These are phyloP conservation scores for Linurgus olivaceus DNA, from an alignment of 2,797 vertebrate species.

Conservation along the genomic window DNA sequence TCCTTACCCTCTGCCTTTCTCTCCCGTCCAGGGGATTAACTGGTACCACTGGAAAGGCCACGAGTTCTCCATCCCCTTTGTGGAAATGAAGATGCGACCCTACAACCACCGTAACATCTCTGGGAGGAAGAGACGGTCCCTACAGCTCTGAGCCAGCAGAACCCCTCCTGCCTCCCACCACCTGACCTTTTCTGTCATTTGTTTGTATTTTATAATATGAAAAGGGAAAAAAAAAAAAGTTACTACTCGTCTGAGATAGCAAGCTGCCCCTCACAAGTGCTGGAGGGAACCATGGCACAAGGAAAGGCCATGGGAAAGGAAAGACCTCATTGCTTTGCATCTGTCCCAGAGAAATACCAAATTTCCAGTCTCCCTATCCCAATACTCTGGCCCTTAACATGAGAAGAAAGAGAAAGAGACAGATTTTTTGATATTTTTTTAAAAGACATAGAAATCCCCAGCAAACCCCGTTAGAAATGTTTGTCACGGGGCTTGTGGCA, in stretches of 20 bases:
- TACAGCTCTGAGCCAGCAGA: slow-evolving; percentile 77
- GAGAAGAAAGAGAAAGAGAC: slow-evolving; percentile 4
- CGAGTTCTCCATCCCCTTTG: slow-evolving; percentile 96
- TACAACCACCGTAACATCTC: slow-evolving; percentile 87
- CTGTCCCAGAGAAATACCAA: slow-evolving; percentile 49
- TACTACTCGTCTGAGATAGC: slow-evolving; percentile 46
- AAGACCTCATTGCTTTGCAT: slow-evolving; percentile 52
- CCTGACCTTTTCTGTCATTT: slow-evolving; percentile 71
- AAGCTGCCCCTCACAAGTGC: slow-evolving; percentile 6
- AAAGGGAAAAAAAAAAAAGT: slow-evolving; percentile 35
- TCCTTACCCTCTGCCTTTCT: slow-evolving; percentile 1
- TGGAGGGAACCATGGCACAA: slow-evolving; percentile 30
- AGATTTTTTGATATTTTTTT: slow-evolving; percentile 62
- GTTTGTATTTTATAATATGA: slow-evolving; percentile 82
- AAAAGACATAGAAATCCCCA: slow-evolving; percentile 16
- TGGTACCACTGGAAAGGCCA: slow-evolving; percentile 99
- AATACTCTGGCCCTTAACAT: neutral
- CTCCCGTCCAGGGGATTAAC: slow-evolving; percentile 89
- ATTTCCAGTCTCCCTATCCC: slow-evolving; percentile 26
- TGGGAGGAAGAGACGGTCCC: slow-evolving; percentile 88
- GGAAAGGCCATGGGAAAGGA: neutral
- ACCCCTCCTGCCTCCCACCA: slow-evolving; percentile 1
- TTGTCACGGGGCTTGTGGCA: neutral
- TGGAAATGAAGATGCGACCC: slow-evolving; percentile 99
- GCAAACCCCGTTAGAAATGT: neutral